Evolutionary conservation across 2,797 vertebrate genomes (phyloP).

Genomic region (Melanotaenia nigrans): DNA sequence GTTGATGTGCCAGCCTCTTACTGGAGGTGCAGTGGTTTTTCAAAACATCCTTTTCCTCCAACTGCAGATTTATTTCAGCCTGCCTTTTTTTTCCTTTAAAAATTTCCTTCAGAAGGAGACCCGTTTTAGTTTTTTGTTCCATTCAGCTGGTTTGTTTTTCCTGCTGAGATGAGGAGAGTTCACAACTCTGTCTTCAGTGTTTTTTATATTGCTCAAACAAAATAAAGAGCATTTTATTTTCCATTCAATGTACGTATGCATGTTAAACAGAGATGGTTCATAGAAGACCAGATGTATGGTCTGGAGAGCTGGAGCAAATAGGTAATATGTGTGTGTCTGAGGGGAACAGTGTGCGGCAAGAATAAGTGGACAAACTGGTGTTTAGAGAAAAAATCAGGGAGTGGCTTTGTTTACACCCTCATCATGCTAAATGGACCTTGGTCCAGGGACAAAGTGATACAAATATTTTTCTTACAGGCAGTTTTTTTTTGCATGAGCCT

Average conservation of each 20-base stretch:
- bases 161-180: conserved; percentile 52
- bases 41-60: conserved; percentile 40
- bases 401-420: conserved; percentile 62
- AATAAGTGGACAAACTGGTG: conserved; percentile 60
- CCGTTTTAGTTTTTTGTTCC: conserved; percentile 29
- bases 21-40: conserved; percentile 19
- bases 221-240: conserved; percentile 9
- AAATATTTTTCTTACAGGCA: conserved; percentile 46
- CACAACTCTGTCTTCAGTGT: conserved; percentile 34
- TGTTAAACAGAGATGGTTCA: conserved; percentile 61
- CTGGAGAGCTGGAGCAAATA: conserved; percentile 71
- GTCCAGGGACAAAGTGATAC: conserved; percentile 55
- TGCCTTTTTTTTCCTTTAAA: conserved; percentile 9
- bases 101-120: conserved; percentile 30
- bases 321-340: conserved; percentile 41
- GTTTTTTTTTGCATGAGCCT: background rate
- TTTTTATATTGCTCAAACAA: conserved; percentile 39
- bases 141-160: conserved; percentile 44
- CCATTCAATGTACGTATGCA: conserved; percentile 25
- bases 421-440: conserved; percentile 43
- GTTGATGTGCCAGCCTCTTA: conserved; percentile 54
- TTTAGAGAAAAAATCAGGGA: conserved; percentile 64
- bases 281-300: conserved; percentile 65
- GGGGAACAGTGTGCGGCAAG: conserved; percentile 53
- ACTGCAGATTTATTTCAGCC: conserved; percentile 30